phyloP scores from a whole-genome alignment of 2,113 vertebrate species.

The Porphyrio hochstetteri region DNA sequence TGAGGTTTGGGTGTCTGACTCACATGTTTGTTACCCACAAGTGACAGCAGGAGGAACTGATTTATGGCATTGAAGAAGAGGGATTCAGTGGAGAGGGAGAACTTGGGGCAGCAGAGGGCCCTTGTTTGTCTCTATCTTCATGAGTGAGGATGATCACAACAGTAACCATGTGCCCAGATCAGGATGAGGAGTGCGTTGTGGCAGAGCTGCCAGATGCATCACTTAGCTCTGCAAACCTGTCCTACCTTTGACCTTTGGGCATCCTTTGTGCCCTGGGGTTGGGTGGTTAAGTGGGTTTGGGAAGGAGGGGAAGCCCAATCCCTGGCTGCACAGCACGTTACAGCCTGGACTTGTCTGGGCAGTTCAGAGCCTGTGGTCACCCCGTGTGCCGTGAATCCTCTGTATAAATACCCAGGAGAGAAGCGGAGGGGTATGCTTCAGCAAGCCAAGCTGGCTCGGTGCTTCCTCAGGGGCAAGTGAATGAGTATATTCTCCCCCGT shows the following conservation, averaged over 20 bases:
- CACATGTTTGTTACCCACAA: too few species aligned
- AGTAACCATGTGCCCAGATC: too few species aligned
- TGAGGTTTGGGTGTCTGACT: too few species aligned
- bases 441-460: not conserved
- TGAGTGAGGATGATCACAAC: too few species aligned
- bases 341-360: not conserved
- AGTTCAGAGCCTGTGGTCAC: not conserved
- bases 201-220: too few species aligned
- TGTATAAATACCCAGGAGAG: not conserved
- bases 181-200: too few species aligned
- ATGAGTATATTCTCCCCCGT: not conserved
- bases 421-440: not conserved
- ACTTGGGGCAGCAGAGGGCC: too few species aligned
- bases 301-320: not conserved
- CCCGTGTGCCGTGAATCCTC: rapidly evolving
- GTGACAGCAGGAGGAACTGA: too few species aligned
- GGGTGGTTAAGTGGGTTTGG: not conserved
- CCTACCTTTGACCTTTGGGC: not conserved
- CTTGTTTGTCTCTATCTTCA: too few species aligned
- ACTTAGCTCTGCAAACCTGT: not conserved
- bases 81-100: too few species aligned
- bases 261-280: not conserved
- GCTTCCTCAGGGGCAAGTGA: not conserved
- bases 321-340: not conserved
- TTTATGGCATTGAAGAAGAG: too few species aligned